These are phyloP conservation scores for Phoxinus dragarum DNA, from an alignment of 2,797 vertebrate genomes.

Conservation along the genomic window DNA sequence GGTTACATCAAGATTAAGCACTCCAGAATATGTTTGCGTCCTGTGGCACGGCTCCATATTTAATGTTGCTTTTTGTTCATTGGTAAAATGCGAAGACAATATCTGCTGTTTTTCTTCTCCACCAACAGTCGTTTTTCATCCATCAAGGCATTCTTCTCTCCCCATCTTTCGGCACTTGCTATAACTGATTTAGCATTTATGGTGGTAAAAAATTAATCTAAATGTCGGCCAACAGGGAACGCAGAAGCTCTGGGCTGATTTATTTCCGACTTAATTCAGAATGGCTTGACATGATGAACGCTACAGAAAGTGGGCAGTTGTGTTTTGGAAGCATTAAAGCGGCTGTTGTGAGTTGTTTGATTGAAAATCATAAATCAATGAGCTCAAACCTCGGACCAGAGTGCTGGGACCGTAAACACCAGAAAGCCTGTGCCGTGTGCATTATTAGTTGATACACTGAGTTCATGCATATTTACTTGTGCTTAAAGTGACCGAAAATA, in stretches of 20 bases:
- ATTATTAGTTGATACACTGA: constrained; percentile 54
- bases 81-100: constrained; percentile 60
- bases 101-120: constrained; percentile 71
- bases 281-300: constrained; percentile 78
- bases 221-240: constrained; percentile 72
- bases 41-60: background rate
- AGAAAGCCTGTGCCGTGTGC: constrained; percentile 46
- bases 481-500: constrained; percentile 52
- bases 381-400: constrained; percentile 50
- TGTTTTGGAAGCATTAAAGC: constrained; percentile 65
- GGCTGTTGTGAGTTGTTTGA: constrained; percentile 65
- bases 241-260: constrained; percentile 77
- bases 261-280: constrained; percentile 82
- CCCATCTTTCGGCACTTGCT: constrained; percentile 66
- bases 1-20: constrained; percentile 42
- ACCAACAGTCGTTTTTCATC: constrained; percentile 74
- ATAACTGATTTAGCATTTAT: constrained; percentile 69
- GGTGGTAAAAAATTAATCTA: constrained; percentile 75
- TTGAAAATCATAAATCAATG: constrained; percentile 67
- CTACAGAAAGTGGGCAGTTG: constrained; percentile 66
- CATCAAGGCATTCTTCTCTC: constrained; percentile 50
- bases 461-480: constrained; percentile 54
- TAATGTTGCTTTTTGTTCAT: constrained; percentile 53
- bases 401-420: constrained; percentile 57
- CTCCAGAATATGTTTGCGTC: constrained; percentile 44